Evolutionary conservation across 2,113 vertebrate species (phyloP), one percentile per base, ranked within the genome.

Genomic region (Labeo catla): DNA sequence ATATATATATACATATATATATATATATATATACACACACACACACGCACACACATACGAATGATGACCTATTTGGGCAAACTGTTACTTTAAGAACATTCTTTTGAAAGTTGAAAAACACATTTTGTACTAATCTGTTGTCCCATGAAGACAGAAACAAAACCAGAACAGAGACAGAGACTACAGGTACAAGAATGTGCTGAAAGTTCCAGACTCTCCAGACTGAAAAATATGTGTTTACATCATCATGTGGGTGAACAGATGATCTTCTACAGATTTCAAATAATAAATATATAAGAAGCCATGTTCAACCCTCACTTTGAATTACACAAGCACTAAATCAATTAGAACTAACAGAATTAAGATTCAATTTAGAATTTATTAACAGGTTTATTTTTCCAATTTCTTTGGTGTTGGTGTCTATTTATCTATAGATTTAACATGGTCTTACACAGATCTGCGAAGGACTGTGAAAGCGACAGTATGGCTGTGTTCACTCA

Each of bases 341-440:
- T 21, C 4, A 0, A 79, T 39, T n/a, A n/a, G 52, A 79, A 79
- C 9, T n/a, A n/a, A 73, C 6, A 13, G 16, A 39, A 23, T 15
- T 47, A 63, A 45, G 19, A 45, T 16, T 63, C 2, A 63, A 63
- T 80, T 80, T 45, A 16, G 57, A 45, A 8, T 6, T 19, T 23
- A 23, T 23, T 15, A 49, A 11, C n/a, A 76, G 45, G n/a, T 76
- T 76, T 76, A 76, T 76, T 76, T 76, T 28, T 76, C 21, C 13
- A n/a, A 49, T 50, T 23, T 2, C 72, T 49, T 49, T 49, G 45
- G 45, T 4, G 12, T 47, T n/a, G 1, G n/a, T 15, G 45, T 28
- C 21, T 76, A 28, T 76, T 76, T 49, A 73, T 73, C 43, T 23
- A 74, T 74, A 74, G 49, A 49, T 74, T 76, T 76, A 23, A 76